A percentile compares a stretch with the other conserved stretches of the same genome.
phyloP scores from a whole-genome alignment of 2,113 vertebrate genomes.

The Plecturocebus donacophilus region DNA sequence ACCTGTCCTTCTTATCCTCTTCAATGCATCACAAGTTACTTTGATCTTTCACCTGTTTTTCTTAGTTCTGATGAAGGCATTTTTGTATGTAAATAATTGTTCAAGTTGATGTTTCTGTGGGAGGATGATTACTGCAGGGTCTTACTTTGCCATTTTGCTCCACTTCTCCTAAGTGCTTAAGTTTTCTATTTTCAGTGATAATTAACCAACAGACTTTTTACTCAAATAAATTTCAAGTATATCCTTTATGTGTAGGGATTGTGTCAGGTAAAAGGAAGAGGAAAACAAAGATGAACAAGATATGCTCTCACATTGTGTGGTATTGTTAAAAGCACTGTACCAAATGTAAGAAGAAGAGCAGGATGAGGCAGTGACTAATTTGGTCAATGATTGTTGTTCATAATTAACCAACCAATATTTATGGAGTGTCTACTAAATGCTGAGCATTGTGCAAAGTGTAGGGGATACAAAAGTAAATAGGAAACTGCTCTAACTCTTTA shows the following conservation, averaged over 20 bases:
- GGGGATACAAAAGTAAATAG: background rate
- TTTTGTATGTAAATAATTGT: background rate
- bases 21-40: background rate
- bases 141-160: background rate
- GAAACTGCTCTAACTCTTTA: background rate
- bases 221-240: background rate
- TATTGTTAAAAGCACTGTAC: background rate
- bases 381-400: background rate
- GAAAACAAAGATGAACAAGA: background rate
- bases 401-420: background rate
- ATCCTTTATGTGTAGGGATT: background rate
- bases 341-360: background rate
- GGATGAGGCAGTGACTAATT: background rate
- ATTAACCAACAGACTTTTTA: background rate
- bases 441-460: background rate
- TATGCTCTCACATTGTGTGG: accelerated
- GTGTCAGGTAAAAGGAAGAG: background rate
- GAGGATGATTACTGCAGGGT: background rate
- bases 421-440: background rate
- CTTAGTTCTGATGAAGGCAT: background rate
- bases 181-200: background rate
- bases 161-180: background rate
- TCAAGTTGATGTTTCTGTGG: background rate
- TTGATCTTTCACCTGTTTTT: background rate
- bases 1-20: background rate